Evolutionary conservation across 53 echinoderm and acorn worm genomes (phyloP).

Genomic region (Arbacia lixula): DNA sequence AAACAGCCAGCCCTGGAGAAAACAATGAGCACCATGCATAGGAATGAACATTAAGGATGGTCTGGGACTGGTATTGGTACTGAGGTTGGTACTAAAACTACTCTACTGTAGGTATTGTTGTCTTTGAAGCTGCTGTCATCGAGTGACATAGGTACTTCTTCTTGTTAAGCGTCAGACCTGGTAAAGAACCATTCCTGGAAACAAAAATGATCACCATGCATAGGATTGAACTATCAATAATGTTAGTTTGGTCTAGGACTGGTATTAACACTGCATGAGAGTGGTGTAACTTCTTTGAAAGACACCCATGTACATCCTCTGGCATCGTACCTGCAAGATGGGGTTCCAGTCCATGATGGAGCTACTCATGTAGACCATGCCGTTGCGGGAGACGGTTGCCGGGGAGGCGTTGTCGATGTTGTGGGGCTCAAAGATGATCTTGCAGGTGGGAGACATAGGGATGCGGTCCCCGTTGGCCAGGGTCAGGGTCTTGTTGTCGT

Average conservation of each 20-base stretch:
- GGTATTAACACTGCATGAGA: no score
- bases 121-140: no score
- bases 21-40: neutral
- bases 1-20: slow-evolving; percentile 85
- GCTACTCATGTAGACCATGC: slow-evolving; percentile 99
- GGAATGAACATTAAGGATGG: neutral
- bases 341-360: slow-evolving; percentile 99
- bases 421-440: slow-evolving; percentile 95
- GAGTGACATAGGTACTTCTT: no score
- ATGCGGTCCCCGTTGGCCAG: slow-evolving; percentile 98
- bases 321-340: slow-evolving; percentile 83
- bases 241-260: no score
- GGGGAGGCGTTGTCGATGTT: slow-evolving; percentile 99
- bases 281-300: neutral
- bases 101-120: no score
- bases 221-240: neutral
- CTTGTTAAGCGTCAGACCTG: no score
- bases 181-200: slow-evolving; percentile 89
- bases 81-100: no score
- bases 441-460: slow-evolving; percentile 97
- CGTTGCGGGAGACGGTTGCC: slow-evolving; percentile 95
- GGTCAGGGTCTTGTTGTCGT: slow-evolving; percentile 98
- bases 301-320: neutral
- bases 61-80: no score
- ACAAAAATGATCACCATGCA: neutral